Percentiles rank a stretch among this genome's conserved stretches.
phyloP scores from a whole-genome alignment of 2,888 invertebrate species.

The Phortica okadai region DNA sequence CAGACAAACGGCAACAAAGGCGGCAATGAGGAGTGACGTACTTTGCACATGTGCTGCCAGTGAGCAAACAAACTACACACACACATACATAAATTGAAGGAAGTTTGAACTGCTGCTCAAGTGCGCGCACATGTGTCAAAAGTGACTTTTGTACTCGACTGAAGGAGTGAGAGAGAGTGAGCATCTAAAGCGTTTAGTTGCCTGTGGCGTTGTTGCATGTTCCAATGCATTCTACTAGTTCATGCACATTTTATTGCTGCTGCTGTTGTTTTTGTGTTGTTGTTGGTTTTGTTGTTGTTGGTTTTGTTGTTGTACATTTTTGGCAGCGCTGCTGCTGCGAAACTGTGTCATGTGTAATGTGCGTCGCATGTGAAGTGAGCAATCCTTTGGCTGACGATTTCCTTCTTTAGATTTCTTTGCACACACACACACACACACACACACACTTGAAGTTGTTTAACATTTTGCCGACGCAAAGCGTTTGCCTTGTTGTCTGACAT shows the following conservation, averaged over 20 bases:
- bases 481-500: constrained; percentile 1
- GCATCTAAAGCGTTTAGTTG: not conserved
- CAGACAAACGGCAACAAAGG: not conserved
- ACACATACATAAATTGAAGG: not conserved
- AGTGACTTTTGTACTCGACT: not conserved
- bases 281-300: not conserved
- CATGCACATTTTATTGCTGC: not conserved
- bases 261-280: not conserved
- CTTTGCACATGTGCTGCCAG: constrained; percentile 18
- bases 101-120: not conserved
- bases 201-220: not conserved
- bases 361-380: constrained; percentile 17
- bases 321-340: not conserved
- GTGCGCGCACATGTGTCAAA: not conserved
- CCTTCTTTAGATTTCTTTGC: not conserved
- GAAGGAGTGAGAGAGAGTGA: not conserved
- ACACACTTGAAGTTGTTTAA: constrained; percentile 31
- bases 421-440: not conserved
- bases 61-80: not conserved
- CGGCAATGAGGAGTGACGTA: not conserved
- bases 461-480: constrained; percentile 35
- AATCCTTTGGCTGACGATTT: constrained; percentile 40
- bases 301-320: not conserved
- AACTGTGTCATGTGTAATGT: constrained; percentile 14
- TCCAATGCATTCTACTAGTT: not conserved